phyloP scores from a whole-genome alignment of 2,888 invertebrate species.

The Sacculina carcini region DNA sequence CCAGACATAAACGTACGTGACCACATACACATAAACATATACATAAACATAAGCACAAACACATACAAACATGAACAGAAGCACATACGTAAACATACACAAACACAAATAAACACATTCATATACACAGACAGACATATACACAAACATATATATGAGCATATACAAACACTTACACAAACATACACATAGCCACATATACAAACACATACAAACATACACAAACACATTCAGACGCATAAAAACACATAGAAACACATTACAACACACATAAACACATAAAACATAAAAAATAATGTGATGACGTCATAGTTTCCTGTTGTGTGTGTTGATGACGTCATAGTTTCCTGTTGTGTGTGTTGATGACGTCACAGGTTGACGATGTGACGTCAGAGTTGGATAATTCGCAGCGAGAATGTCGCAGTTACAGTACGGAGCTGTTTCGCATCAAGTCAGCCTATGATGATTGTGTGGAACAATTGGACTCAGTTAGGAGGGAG shows the following conservation, averaged over 20 bases:
- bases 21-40: conserved; percentile 1
- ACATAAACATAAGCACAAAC: conserved; percentile 2
- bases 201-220: too few relatives aligned
- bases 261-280: not conserved
- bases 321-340: not conserved
- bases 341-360: not conserved
- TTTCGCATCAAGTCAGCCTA: conserved; percentile 92
- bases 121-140: too few relatives aligned
- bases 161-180: too few relatives aligned
- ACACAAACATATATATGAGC: too few relatives aligned
- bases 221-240: not conserved
- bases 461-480: conserved; percentile 88
- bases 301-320: not conserved
- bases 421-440: conserved; percentile 95
- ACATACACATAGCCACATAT: too few relatives aligned
- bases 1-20: not conserved
- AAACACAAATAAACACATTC: not conserved
- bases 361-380: conserved; percentile 75
- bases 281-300: not conserved
- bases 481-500: conserved; percentile 91
- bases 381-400: conserved; percentile 92
- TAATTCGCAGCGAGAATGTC: conserved; percentile 95
- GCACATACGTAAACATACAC: conserved; percentile 1
- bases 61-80: conserved; percentile 1
- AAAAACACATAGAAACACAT: not conserved